These are phyloP conservation scores for Cheilosia soror DNA, from an alignment of 2,888 invertebrate genomes.

Conservation along the genomic window DNA sequence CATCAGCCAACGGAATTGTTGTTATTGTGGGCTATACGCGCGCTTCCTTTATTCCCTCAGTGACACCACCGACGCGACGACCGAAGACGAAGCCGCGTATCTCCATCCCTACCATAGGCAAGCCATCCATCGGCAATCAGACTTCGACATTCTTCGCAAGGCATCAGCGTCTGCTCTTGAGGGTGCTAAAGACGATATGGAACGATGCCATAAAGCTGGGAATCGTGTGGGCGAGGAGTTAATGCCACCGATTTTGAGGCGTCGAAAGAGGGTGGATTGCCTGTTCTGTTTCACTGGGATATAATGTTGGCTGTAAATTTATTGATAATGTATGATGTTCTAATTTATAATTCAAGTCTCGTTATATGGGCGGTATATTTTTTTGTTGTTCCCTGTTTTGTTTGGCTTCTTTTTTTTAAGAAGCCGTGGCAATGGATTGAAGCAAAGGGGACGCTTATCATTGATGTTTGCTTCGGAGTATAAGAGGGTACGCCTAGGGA, in stretches of 20 bases:
- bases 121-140: conserved; percentile 41
- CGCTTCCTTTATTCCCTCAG: not conserved
- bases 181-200: conserved; percentile 1
- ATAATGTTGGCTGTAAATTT: conserved; percentile 54
- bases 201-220: conserved; percentile 35
- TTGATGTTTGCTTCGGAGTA: not conserved
- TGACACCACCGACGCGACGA: not conserved
- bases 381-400: not conserved
- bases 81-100: not conserved
- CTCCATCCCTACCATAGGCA: not conserved
- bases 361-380: conserved; percentile 28
- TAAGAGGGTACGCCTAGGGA: not conserved
- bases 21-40: not conserved
- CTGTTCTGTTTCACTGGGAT: conserved; percentile 35
- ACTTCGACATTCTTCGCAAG: conserved; percentile 35
- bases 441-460: not conserved
- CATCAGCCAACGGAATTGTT: conserved; percentile 19
- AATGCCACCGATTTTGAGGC: conserved; percentile 42
- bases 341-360: conserved; percentile 63
- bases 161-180: not conserved
- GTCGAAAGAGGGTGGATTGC: conserved; percentile 26
- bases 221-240: conserved; percentile 45
- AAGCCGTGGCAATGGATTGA: not conserved
- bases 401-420: not conserved
- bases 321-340: conserved; percentile 63